Base-by-base conservation (phyloP, 1,140 invertebrate species). In the Chrysomallon squamiferum region DNA sequence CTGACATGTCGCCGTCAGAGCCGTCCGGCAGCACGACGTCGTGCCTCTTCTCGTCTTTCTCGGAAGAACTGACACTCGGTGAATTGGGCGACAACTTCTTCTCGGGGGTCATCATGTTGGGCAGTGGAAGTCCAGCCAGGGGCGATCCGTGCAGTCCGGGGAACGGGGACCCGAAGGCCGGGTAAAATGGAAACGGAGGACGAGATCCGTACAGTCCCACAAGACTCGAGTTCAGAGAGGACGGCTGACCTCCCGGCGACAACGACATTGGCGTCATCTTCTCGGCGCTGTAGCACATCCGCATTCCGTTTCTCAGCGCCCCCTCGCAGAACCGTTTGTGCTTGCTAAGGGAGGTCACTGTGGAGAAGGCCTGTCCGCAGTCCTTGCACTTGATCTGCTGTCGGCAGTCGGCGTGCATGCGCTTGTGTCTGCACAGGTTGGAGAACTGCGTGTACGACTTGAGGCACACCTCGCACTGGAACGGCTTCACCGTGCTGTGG, bases 401-500 rank as follows among this genome's bases (percentile, higher is more conserved):
- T 0, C 84, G 80, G 72, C 87, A 88, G 78, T 93, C 92, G 18
- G 92, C 92, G 87, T 99, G 98, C 95, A 99, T 98, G 68, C 97
- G 93, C 82, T 97, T 98, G 87, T 99, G 98, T 22, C 98, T 92
- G 82, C 98, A 99, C 73, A 99, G 88, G 85, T 99, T 99, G 15
- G 97, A 99, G 85, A 99, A 99, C 87, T 99, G 98, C 0, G 98
- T 99, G 87, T 99, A 99, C 1, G 96, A 91, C 90, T 95, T 92
- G 65, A 91, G 90, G 84, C 87, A 86, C 32, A 84, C 84, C 73
- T 87, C 85, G 72, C 88, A 89, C 87, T 93, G 92, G 85, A 99
- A 99, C 2, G 97, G 98, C 86, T 99, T 99, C 52, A 98, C 92
- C 77, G 93, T 96, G 75, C 94, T 97, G 88, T 99, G 98, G 69